Conservation (phyloP, 2,888 invertebrate genomes). For the Troilus luridus region DNA sequence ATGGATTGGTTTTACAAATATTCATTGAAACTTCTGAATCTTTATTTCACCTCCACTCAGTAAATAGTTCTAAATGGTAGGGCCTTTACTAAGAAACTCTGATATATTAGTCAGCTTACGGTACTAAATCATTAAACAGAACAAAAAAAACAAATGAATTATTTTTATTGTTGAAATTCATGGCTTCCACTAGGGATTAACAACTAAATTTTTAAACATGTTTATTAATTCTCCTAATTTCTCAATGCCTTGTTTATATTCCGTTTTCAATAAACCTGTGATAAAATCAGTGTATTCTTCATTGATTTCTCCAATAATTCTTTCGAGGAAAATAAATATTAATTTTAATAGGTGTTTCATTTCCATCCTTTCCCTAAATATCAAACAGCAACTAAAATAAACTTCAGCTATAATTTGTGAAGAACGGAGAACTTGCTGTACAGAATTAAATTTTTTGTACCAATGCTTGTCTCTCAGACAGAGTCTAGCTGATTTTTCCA, state of each 20-base stretch:
- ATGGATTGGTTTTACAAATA: not conserved
- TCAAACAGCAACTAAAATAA: slow-evolving; percentile 32
- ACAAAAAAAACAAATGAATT: not conserved
- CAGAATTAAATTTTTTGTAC: slow-evolving; percentile 40
- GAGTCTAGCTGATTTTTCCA: slow-evolving; percentile 45
- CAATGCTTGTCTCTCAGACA: slow-evolving; percentile 32
- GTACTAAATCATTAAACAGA: not conserved
- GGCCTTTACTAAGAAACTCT: not conserved
- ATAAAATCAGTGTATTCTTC: slow-evolving; percentile 57
- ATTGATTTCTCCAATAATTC: slow-evolving; percentile 39
- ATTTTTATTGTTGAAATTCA: not conserved
- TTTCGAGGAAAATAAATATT: slow-evolving; percentile 32
- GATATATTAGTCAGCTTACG: not conserved
- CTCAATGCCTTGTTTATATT: slow-evolving; percentile 15
- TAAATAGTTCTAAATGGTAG: not conserved
- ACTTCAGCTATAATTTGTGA: slow-evolving; percentile 55
- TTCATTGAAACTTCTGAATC: not conserved
- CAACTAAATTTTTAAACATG: not conserved
- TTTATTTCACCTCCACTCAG: not conserved
- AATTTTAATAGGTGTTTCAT: slow-evolving; percentile 47
- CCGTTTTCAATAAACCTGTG: slow-evolving; percentile 26
- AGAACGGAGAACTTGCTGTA: not conserved
- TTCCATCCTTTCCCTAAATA: slow-evolving; percentile 36
- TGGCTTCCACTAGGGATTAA: not conserved
- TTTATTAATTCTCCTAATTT: slow-evolving; percentile 3